phyloP scores from a whole-genome alignment of 1,140 invertebrate species.

The Batillaria attramentaria region DNA sequence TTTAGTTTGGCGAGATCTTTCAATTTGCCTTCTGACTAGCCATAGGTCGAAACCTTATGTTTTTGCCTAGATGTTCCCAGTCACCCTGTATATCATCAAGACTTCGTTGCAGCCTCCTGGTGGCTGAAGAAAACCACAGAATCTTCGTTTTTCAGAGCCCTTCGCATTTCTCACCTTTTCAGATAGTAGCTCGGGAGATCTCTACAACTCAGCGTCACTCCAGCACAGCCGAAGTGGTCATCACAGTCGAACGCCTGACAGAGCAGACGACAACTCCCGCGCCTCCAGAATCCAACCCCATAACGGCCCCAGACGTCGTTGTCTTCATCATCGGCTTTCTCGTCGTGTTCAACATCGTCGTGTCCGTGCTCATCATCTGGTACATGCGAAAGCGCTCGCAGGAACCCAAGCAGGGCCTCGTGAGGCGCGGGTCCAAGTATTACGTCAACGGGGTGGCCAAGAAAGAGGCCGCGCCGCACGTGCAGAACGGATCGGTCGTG shows the following conservation, averaged over 20 bases:
- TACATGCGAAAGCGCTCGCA: conserved; percentile 3
- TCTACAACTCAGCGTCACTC: conserved; percentile 16
- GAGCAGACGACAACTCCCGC: conserved; percentile 29
- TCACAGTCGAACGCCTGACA: conserved; percentile 11
- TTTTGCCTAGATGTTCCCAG: no score
- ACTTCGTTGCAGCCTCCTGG: no score
- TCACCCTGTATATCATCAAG: no score
- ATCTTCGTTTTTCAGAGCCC: no score
- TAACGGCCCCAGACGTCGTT: conserved; percentile 36
- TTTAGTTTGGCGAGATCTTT: no score
- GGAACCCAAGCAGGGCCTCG: background rate
- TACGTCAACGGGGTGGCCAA: conserved; percentile 23
- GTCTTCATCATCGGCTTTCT: conserved; percentile 41
- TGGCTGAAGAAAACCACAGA: no score
- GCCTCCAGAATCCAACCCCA: background rate
- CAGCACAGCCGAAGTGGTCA: conserved; percentile 31
- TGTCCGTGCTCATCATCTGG: conserved; percentile 24
- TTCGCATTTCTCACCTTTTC: background rate
- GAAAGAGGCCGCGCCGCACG: background rate
- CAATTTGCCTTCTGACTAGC: no score
- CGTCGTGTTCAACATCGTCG: conserved; percentile 35
- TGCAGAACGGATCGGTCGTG: conserved; percentile 17
- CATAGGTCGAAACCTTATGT: no score
- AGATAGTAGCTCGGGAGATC: conserved; percentile 34
- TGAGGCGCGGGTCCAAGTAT: conserved; percentile 32